A percentile compares a stretch with the other conserved stretches of the same genome.
Evolutionary conservation across 2,888 invertebrate species (phyloP).

Genomic region (Drosophila mimica): DNA sequence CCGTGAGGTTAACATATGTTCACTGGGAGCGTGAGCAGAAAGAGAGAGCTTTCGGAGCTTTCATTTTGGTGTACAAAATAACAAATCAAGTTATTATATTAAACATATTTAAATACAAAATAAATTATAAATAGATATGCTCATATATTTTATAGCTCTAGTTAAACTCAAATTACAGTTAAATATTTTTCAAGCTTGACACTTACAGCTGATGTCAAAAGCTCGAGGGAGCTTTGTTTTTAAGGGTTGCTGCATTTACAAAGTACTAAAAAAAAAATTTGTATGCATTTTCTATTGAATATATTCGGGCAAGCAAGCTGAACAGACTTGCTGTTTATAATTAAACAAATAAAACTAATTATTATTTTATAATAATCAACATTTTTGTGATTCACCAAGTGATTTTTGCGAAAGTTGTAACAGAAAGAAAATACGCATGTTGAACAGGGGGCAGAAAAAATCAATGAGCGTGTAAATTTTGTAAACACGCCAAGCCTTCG

Average conservation of each 20-base stretch:
- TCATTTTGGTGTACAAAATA: slow-evolving; percentile 17
- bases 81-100: background rate
- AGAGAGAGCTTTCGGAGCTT: slow-evolving; percentile 44
- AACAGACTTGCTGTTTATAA: slow-evolving; percentile 2
- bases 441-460: slow-evolving; percentile 45
- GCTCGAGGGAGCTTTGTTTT: slow-evolving; percentile 44
- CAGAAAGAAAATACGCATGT: slow-evolving; percentile 21
- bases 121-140: background rate
- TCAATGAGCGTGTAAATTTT: slow-evolving; percentile 76
- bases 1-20: slow-evolving; percentile 65
- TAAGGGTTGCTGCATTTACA: slow-evolving; percentile 47
- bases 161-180: background rate
- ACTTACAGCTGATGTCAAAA: slow-evolving; percentile 52
- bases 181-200: background rate
- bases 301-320: slow-evolving; percentile 43
- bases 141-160: background rate
- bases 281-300: slow-evolving; percentile 70
- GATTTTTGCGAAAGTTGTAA: background rate
- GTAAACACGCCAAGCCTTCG: slow-evolving; percentile 77
- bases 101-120: background rate
- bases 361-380: background rate
- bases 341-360: background rate
- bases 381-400: slow-evolving; percentile 4
- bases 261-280: slow-evolving; percentile 20
- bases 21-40: slow-evolving; percentile 33